Conservation (phyloP, 2,113 vertebrate species). For the Leucopsar rothschildi region DNA sequence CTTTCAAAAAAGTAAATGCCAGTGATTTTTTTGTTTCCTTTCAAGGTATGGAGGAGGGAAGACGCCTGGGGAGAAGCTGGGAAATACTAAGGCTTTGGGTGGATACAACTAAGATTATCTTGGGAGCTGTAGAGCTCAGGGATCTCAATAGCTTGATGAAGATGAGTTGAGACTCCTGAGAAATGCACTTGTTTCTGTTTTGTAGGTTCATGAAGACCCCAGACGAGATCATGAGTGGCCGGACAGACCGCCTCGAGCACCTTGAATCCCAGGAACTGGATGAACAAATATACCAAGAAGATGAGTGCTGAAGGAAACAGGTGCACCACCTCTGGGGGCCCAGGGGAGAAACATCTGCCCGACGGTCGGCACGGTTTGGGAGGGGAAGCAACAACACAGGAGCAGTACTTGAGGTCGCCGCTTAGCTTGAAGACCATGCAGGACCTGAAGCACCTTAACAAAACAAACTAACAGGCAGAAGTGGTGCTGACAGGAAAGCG, state of each 20-base stretch:
- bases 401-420: constrained; percentile 20
- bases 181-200: not conserved
- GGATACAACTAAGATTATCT: not conserved
- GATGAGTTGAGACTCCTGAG: not conserved
- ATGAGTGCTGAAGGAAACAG: constrained; percentile 84
- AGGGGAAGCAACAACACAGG: constrained; percentile 22
- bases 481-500: constrained; percentile 59
- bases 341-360: not conserved
- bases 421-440: constrained; percentile 44
- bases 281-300: constrained; percentile 94
- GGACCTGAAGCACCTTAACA: constrained; percentile 72
- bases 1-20: not conserved
- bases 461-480: constrained; percentile 60
- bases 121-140: not conserved
- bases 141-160: not conserved
- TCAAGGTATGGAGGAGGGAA: not conserved
- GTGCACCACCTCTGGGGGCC: not conserved
- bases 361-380: not conserved
- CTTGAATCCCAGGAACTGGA: constrained; percentile 94
- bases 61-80: not conserved
- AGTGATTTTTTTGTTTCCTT: not conserved
- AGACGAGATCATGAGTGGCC: constrained; percentile 97
- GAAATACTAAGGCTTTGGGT: not conserved
- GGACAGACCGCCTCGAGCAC: constrained; percentile 93
- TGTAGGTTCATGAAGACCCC: constrained; percentile 98